These are phyloP conservation scores for Tillus elongatus DNA, from an alignment of 2,888 invertebrate genomes.

Conservation along the genomic window DNA sequence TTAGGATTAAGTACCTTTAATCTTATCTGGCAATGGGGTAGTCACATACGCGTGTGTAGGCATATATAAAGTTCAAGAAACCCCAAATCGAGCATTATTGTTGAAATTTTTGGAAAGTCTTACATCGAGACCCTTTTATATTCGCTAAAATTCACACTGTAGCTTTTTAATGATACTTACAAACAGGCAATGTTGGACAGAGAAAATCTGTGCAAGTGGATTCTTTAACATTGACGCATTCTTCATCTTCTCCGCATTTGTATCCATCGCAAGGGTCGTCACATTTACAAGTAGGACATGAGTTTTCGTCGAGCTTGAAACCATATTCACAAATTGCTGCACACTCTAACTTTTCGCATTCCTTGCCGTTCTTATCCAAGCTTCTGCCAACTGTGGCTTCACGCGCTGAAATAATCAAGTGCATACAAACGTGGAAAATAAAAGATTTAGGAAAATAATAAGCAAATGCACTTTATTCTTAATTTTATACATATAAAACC, in stretches of 20 bases:
- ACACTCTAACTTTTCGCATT: constrained; percentile 65
- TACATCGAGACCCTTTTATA: too few species aligned
- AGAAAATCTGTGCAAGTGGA: constrained; percentile 52
- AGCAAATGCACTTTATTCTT: too few species aligned
- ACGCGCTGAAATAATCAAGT: constrained; percentile 26
- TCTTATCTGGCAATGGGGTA: too few species aligned
- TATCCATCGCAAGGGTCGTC: constrained; percentile 76
- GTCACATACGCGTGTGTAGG: too few species aligned
- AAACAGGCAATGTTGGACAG: constrained; percentile 69
- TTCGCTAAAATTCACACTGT: too few species aligned
- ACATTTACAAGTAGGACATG: constrained; percentile 78
- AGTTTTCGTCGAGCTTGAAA: constrained; percentile 59
- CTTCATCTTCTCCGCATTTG: constrained; percentile 60
- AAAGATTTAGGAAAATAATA: too few species aligned
- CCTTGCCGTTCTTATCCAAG: constrained; percentile 34
- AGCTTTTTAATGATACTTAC: constrained; percentile 48
- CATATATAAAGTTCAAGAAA: too few species aligned
- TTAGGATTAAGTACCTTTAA: too few species aligned
- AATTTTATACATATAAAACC: too few species aligned
- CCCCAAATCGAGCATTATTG: too few species aligned
- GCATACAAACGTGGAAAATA: not conserved
- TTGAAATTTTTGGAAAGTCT: too few species aligned
- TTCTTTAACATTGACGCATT: constrained; percentile 65
- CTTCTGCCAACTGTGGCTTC: constrained; percentile 33
- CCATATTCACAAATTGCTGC: constrained; percentile 80